Conservation (phyloP, 1,140 invertebrate genomes). For the Magallana gigas region DNA sequence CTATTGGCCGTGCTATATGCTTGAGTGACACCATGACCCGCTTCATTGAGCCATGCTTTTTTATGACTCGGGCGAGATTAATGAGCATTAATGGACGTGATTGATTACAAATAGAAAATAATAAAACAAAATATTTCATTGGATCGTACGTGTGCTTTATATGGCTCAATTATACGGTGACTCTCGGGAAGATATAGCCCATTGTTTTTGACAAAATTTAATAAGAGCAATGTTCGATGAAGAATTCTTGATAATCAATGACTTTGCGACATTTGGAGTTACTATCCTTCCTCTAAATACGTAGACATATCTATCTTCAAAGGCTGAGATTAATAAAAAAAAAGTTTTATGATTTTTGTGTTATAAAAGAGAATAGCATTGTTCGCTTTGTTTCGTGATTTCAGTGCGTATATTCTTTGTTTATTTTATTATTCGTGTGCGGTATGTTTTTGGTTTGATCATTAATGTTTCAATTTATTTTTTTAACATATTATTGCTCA, state of each 20-base stretch:
- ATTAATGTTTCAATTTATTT: too few relatives aligned
- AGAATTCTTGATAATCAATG: background rate
- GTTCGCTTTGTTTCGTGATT: too few relatives aligned
- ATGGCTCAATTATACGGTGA: background rate
- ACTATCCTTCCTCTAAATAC: too few relatives aligned
- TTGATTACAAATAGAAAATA: background rate
- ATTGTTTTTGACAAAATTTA: background rate
- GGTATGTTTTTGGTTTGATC: too few relatives aligned
- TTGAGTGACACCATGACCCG: constrained; percentile 22
- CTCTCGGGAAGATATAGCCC: background rate
- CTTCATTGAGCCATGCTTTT: background rate
- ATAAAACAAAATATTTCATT: constrained; percentile 6
- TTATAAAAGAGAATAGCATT: too few relatives aligned
- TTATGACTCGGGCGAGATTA: background rate
- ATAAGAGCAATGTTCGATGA: background rate
- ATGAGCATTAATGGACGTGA: background rate
- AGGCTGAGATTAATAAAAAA: too few relatives aligned
- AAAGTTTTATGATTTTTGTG: too few relatives aligned
- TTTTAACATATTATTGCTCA: too few relatives aligned
- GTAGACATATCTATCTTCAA: too few relatives aligned
- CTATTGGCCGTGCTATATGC: background rate
- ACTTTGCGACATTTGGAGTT: background rate
- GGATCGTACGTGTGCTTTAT: background rate
- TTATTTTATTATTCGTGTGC: too few relatives aligned
- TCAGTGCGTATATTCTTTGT: too few relatives aligned